Evolutionary conservation across 2,113 vertebrate species (phyloP), one percentile per base, ranked within the genome.

Genomic region (Pygoscelis adeliae): DNA sequence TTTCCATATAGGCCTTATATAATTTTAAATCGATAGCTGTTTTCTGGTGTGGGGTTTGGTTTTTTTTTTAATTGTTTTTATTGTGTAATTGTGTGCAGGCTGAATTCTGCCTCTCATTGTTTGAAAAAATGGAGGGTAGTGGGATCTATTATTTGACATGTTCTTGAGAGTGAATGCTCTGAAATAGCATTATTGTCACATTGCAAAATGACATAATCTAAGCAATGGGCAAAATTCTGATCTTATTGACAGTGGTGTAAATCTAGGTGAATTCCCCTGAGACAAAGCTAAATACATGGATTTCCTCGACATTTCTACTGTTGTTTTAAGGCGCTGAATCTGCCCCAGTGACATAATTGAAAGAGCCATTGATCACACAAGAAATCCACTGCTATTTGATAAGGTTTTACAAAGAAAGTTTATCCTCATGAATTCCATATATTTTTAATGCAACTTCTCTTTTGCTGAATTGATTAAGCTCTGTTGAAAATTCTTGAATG

Each of bases 401-500:
- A 94, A 94, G 76, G n/a, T 78, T 87, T 56, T 85, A 63, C 36
- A 89, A 79, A 82, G 90, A 79, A 96, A 72, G 73, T 61, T 87
- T 93, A 87, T 89, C 62, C 73, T 95, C 1, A 1, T 83, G 78
- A 94, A 77, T 97, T 87, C 46, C 15, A 7, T 91, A 73, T 84
- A 53, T 95, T 87, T 94, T 83, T 73, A 92, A 91, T 22, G 49
- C 58, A 87, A n/a, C 21, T 82, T 89, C 20, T 89, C 79, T 94
- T 87, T 87, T 76, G 5, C 52, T 84, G 89, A 87, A 87, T 87
- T 79, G 81, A 95, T 96, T 89, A 91, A 95, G 62, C 84, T 87
- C 86, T 94, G 78, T 89, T 89, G 91, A 96, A 95, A 94, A 84
- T 96, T 89, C 58, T 82, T 85, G 44, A 91, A 63, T 66, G 66